Evolutionary conservation across 1,140 invertebrate species (phyloP), one percentile per base, ranked within the genome.

Genomic region (Apis florea): DNA sequence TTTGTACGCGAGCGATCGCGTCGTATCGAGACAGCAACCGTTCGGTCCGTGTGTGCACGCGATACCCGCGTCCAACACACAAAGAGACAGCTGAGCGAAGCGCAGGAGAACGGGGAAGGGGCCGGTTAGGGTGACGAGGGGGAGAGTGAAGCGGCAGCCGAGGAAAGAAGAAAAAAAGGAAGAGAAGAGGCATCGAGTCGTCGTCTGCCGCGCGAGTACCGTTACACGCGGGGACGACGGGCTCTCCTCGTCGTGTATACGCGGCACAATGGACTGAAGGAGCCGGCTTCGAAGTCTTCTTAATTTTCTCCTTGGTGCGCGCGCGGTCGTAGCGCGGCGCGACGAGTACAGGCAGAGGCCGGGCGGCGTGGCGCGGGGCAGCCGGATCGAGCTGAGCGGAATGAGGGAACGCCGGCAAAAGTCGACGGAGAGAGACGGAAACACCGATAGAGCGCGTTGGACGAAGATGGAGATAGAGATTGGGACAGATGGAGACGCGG

Each of bases 241-340:
- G 26, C 19, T 51, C 49, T n/a, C 53, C 47, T 49, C 66, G 31
- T 71, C 26, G 40, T 31, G 77, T 76, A n/a, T 24, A 47, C 59
- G 53, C 47, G 77, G 78, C 79, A 84, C 83, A 84, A 84, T 84
- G 83, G 83, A 82, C 83, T 73, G 79, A 76, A 71, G 51, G 73
- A 82, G 73, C 68, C 79, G 73, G 71, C 79, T 67, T 15, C 78
- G 51, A 66, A 83, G 75, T 68, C 83, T 85, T 85, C 83, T 85
- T 85, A 83, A 85, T 85, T 85, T 85, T 85, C 83, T 85, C 75
- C 75, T 85, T 74, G 74, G 74, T 49, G 75, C 53, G 75, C n/a
- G 68, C 83, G 73, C 70, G n/a, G 54, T 70, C 54, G 21, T 3
- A 3, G 54, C 54, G 54, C 54, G 54, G 69, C 79, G 64, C 64